Conservation (phyloP, 2,113 vertebrate genomes). For the Pongo abelii region DNA sequence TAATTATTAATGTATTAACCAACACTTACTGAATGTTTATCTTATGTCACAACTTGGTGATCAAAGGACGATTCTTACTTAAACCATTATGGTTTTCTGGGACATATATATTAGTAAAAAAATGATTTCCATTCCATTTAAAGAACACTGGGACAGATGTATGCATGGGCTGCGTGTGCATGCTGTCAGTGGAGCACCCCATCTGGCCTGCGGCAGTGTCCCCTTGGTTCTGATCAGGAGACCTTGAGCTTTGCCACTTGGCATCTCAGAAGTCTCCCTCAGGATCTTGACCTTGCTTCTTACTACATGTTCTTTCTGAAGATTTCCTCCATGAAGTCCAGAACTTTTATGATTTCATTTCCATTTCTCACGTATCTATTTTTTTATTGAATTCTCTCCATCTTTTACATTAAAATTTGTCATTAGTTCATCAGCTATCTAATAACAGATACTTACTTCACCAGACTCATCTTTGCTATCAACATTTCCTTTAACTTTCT, state of each 20-base stretch:
- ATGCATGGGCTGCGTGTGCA: background rate
- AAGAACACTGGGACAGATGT: background rate
- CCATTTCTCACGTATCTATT: background rate
- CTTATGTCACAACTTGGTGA: background rate
- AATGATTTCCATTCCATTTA: background rate
- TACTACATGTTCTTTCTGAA: background rate
- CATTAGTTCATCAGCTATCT: background rate
- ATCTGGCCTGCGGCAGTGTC: background rate
- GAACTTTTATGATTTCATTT: background rate
- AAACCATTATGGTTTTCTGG: background rate
- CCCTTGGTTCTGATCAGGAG: background rate
- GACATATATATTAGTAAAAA: background rate
- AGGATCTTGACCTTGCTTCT: background rate
- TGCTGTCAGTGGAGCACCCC: accelerated
- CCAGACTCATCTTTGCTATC: background rate
- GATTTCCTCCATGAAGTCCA: background rate
- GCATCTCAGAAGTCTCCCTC: background rate
- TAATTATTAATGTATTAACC: background rate
- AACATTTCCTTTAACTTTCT: background rate
- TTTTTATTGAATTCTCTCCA: background rate
- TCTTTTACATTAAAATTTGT: background rate
- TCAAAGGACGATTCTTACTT: background rate
- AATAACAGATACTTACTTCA: background rate
- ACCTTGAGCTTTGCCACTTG: background rate
- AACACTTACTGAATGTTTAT: background rate